Evolutionary conservation across 2,797 vertebrate species (phyloP), one percentile per base, ranked within the genome.

Genomic region (Telmatherina bonti): DNA sequence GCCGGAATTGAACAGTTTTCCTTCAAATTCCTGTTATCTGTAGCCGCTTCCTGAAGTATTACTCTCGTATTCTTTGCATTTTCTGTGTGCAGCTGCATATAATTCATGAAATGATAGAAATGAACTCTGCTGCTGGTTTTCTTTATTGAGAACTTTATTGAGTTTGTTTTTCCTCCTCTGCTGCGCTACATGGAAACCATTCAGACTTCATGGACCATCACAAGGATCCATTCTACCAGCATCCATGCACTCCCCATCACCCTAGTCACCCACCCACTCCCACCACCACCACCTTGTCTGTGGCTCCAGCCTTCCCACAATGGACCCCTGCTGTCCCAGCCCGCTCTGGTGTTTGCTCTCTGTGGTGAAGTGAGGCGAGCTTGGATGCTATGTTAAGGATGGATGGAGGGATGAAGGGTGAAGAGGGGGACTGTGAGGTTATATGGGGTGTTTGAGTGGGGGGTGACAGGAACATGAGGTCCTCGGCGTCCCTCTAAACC

Each of bases 271-370:
- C 3, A 31, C 30, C 30, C 30, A 7, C 30, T 53, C 36, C 27
- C 63, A 18, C 78, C 74, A 52, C 41, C 70, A 60, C 33, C 60
- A 36, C 35, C 35, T 36, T 36, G 36, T 64, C 76, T 79, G 77
- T 70, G 74, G 83, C 77, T 79, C 33, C 68, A 67, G 60, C 70
- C 63, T 47, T 62, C 71, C 76, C 75, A 84, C 80, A 88, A 81
- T 81, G 79, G 77, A 79, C 70, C 84, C 35, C 81, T 78, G 81
- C 83, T 82, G 72, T 69, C 79, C 62, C 74, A 10, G 66, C 57
- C 56, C 26, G 1, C 61, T 61, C 72, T 27, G 29, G 10, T 90
- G 91, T 91, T 88, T 89, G 84, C 85, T 84, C 85, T 78, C 56
- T 85, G 89, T 81, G 85, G 83, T 72, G 61, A 74, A 13, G 67